Evolutionary conservation across 1,140 invertebrate species (phyloP).

Genomic region (Cheumatopsyche charites): DNA sequence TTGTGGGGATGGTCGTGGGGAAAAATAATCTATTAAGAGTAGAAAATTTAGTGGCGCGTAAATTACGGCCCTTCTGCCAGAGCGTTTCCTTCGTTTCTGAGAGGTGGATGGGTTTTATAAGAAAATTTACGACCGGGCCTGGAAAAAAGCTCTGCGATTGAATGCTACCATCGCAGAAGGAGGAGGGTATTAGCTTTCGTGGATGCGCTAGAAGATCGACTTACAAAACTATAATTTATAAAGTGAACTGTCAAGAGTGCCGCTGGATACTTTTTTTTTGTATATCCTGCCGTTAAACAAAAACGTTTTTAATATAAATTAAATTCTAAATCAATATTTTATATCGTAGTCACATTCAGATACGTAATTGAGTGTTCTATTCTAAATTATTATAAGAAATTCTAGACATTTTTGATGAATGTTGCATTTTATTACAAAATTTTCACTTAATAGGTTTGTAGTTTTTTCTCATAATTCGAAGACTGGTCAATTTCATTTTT

Average conservation of each 20-base stretch:
- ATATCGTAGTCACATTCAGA: too few species aligned
- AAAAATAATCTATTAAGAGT: constrained; percentile 48
- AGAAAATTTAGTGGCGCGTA: constrained; percentile 49
- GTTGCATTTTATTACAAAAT: too few species aligned
- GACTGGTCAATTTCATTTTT: too few species aligned
- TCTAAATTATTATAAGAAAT: too few species aligned
- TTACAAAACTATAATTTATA: constrained; percentile 35
- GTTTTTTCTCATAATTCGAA: too few species aligned
- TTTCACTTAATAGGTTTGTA: too few species aligned
- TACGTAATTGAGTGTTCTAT: too few species aligned
- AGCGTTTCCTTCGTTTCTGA: constrained; percentile 38
- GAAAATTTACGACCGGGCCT: constrained; percentile 46
- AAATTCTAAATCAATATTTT: too few species aligned
- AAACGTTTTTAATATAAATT: too few species aligned
- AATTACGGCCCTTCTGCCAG: constrained; percentile 42
- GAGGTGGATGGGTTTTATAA: constrained; percentile 49
- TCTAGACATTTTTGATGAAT: too few species aligned
- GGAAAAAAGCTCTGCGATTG: constrained; percentile 46
- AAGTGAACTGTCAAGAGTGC: constrained; percentile 8
- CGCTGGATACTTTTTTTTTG: background rate
- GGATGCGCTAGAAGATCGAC: constrained; percentile 21
- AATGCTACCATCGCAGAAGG: constrained; percentile 29
- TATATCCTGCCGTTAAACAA: too few species aligned
- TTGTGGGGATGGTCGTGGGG: constrained; percentile 33
- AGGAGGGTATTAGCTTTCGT: constrained; percentile 31